phyloP scores from a whole-genome alignment of 2,888 invertebrate genomes.

The Oscheius myriophilus region DNA sequence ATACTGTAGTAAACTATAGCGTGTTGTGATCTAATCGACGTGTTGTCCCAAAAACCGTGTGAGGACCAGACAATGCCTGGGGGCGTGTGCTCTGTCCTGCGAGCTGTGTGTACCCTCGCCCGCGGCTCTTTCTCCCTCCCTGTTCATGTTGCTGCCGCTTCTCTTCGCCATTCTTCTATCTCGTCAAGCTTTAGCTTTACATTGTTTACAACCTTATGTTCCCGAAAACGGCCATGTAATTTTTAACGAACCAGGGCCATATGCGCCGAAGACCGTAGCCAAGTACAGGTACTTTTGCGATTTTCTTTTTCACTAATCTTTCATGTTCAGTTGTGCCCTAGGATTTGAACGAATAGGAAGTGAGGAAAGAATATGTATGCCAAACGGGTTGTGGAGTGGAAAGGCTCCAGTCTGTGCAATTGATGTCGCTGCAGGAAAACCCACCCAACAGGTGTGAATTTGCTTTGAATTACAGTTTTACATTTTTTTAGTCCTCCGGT shows the following conservation, averaged over 20 bases:
- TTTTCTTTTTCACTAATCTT: conserved; percentile 76
- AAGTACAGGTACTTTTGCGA: conserved; percentile 71
- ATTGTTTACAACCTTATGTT: conserved; percentile 63
- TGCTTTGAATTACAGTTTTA: not conserved
- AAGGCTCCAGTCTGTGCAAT: conserved; percentile 60
- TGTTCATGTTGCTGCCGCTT: conserved; percentile 24
- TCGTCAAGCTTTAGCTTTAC: conserved; percentile 23
- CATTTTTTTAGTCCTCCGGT: conserved; percentile 44
- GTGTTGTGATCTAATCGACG: too few relatives aligned
- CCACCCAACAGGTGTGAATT: conserved; percentile 46
- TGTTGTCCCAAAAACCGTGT: too few relatives aligned
- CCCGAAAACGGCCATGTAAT: conserved; percentile 81
- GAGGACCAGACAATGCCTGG: too few relatives aligned
- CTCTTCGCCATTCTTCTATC: conserved; percentile 27
- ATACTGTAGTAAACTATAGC: too few relatives aligned
- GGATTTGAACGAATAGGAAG: conserved; percentile 88
- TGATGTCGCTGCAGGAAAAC: conserved; percentile 58
- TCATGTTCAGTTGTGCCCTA: conserved; percentile 86
- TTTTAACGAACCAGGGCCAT: conserved; percentile 58
- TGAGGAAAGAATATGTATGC: conserved; percentile 78
- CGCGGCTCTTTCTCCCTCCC: not conserved
- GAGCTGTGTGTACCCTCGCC: too few relatives aligned
- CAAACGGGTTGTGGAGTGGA: conserved; percentile 56
- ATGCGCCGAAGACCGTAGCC: conserved; percentile 83
- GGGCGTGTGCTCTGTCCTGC: too few relatives aligned